Percentiles rank a stretch among this genome's conserved stretches.
These are phyloP conservation scores for Varecia variegata DNA, from an alignment of 2,797 vertebrate species.

Conservation along the genomic window DNA sequence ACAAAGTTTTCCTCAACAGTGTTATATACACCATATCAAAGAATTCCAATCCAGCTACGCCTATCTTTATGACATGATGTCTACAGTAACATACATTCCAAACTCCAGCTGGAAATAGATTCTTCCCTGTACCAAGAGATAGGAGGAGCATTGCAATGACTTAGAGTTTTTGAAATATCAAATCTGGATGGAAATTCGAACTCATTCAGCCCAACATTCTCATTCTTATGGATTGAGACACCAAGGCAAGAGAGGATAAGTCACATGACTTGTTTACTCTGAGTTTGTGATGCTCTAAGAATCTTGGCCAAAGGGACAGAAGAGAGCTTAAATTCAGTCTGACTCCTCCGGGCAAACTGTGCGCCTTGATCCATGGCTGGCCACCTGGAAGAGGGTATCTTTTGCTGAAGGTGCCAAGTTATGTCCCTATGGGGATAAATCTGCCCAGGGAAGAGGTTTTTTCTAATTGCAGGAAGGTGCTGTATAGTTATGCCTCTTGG, in stretches of 20 bases:
- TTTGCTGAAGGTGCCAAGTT: neutral
- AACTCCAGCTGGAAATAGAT: neutral
- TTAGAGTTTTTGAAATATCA: neutral
- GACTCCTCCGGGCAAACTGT: neutral
- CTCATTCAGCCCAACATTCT: neutral
- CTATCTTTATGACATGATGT: neutral
- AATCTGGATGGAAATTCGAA: neutral
- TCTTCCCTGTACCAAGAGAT: neutral
- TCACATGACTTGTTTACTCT: neutral
- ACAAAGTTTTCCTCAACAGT: neutral
- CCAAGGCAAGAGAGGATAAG: neutral
- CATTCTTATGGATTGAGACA: neutral
- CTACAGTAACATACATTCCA: neutral
- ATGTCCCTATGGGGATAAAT: accelerated
- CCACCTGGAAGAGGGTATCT: neutral
- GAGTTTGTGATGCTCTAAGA: neutral
- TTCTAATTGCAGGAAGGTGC: neutral
- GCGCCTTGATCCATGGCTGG: neutral
- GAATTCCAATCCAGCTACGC: neutral
- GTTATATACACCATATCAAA: neutral
- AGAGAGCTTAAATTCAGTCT: accelerated
- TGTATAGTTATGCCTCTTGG: neutral
- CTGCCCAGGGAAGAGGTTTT: neutral
- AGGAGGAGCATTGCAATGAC: neutral
- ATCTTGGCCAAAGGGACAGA: neutral